Evolutionary conservation across 2,113 vertebrate species (phyloP).

Genomic region (Entelurus aequoreus): DNA sequence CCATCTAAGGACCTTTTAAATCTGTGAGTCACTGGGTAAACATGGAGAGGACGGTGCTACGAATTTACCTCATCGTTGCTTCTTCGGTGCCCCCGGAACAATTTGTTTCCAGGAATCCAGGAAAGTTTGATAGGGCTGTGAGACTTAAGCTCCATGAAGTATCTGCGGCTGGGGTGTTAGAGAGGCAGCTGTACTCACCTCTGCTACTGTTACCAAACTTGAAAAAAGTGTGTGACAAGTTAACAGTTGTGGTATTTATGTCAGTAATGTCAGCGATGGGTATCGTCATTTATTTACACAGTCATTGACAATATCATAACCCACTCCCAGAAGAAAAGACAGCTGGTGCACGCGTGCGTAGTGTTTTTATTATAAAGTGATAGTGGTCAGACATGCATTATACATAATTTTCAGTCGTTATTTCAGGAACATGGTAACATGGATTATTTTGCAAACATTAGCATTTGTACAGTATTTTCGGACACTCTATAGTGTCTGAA

Average conservation of each 20-base stretch:
- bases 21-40: constrained; percentile 26
- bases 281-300: too few relatives aligned
- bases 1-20: constrained; percentile 17
- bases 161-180: constrained; percentile 18
- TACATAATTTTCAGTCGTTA: too few relatives aligned
- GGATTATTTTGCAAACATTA: too few relatives aligned
- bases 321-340: too few relatives aligned
- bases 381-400: too few relatives aligned
- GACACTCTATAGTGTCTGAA: constrained; percentile 6
- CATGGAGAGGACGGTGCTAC: constrained; percentile 17
- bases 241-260: too few relatives aligned
- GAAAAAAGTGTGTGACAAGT: background rate
- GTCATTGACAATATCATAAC: too few relatives aligned
- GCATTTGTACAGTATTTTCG: too few relatives aligned
- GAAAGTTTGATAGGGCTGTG: constrained; percentile 10
- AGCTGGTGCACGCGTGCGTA: too few relatives aligned
- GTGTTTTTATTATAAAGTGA: too few relatives aligned
- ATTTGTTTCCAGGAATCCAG: constrained; percentile 33
- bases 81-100: constrained; percentile 11
- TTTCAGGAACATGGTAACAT: too few relatives aligned
- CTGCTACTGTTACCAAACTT: constrained; percentile 15
- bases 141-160: constrained; percentile 7
- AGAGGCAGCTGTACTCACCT: constrained; percentile 21
- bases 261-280: too few relatives aligned
- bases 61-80: constrained; percentile 33